Percentiles rank a stretch among this genome's conserved stretches.
Conservation (phyloP, 2,797 vertebrate species). For the Gymnothorax javanicus region DNA sequence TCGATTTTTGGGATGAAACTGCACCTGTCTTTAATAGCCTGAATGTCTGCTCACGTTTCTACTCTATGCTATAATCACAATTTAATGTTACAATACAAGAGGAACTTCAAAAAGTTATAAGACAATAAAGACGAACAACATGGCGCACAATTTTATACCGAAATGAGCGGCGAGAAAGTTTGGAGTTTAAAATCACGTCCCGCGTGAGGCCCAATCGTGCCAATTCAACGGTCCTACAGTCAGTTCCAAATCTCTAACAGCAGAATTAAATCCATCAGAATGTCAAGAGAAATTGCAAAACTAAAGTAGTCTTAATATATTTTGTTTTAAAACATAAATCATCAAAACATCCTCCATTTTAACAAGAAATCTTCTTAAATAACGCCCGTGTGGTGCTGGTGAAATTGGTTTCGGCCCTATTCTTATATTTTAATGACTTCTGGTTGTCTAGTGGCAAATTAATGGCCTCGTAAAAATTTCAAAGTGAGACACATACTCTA, state of each 20-base stretch:
- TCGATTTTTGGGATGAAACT: background rate
- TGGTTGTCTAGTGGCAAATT: background rate
- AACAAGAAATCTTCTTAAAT: slow-evolving; percentile 25
- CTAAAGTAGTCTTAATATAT: background rate
- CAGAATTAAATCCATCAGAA: slow-evolving; percentile 41
- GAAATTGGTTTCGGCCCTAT: background rate
- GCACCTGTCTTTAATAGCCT: background rate
- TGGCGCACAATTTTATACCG: background rate
- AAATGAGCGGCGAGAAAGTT: background rate
- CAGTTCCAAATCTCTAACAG: slow-evolving; percentile 53
- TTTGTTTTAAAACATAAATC: background rate
- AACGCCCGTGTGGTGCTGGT: slow-evolving; percentile 37
- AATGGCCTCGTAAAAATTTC: background rate
- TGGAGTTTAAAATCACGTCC: background rate
- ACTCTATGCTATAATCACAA: background rate
- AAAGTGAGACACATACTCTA: background rate
- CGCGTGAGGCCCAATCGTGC: slow-evolving; percentile 50
- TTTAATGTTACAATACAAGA: background rate
- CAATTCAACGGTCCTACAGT: slow-evolving; percentile 45
- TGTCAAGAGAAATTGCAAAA: slow-evolving; percentile 42
- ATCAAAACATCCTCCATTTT: slow-evolving; percentile 28
- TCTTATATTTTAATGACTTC: background rate
- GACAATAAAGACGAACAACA: slow-evolving; percentile 43
- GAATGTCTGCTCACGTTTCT: background rate
- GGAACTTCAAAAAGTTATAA: background rate